Evolutionary conservation across 1,140 invertebrate genomes (phyloP).

Genomic region (Trachymyrmex septentrionalis): DNA sequence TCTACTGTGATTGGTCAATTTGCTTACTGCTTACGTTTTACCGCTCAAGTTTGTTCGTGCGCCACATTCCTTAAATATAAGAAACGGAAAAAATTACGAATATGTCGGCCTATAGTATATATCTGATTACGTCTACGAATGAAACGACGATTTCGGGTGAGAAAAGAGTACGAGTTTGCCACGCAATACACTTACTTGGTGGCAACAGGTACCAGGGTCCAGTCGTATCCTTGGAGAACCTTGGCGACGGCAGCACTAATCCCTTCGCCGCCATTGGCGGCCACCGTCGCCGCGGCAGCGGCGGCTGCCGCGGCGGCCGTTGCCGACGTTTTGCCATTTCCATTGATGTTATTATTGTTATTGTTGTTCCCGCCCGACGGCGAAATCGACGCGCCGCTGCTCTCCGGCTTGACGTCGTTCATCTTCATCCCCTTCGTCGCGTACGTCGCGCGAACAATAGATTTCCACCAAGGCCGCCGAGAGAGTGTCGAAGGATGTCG

Average conservation of each 20-base stretch:
- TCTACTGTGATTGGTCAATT: no score
- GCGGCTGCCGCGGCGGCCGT: slow-evolving; percentile 28
- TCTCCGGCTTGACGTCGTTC: slow-evolving; percentile 72
- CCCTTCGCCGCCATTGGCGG: slow-evolving; percentile 85
- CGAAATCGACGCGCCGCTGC: slow-evolving; percentile 50
- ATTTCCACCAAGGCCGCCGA: background rate
- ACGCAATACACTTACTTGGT: slow-evolving; percentile 89
- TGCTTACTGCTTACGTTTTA: no score
- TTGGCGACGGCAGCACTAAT: slow-evolving; percentile 92
- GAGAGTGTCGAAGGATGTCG: background rate
- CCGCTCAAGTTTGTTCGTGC: no score
- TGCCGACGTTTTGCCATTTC: slow-evolving; percentile 62
- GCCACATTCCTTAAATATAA: no score
- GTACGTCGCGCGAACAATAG: background rate
- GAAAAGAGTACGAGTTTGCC: background rate
- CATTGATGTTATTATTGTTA: slow-evolving; percentile 68
- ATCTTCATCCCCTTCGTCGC: slow-evolving; percentile 65
- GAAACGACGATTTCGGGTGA: background rate
- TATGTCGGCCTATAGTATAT: no score
- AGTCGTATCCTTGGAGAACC: slow-evolving; percentile 94
- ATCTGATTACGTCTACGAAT: no score
- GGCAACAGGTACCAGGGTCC: slow-evolving; percentile 93
- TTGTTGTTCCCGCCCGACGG: slow-evolving; percentile 61
- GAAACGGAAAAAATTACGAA: no score
- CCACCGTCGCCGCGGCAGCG: slow-evolving; percentile 31